A percentile compares a stretch with the other conserved stretches of the same genome.
These are phyloP conservation scores for Oscheius sp. DNA, from an alignment of 2,888 invertebrate genomes.

Conservation along the genomic window DNA sequence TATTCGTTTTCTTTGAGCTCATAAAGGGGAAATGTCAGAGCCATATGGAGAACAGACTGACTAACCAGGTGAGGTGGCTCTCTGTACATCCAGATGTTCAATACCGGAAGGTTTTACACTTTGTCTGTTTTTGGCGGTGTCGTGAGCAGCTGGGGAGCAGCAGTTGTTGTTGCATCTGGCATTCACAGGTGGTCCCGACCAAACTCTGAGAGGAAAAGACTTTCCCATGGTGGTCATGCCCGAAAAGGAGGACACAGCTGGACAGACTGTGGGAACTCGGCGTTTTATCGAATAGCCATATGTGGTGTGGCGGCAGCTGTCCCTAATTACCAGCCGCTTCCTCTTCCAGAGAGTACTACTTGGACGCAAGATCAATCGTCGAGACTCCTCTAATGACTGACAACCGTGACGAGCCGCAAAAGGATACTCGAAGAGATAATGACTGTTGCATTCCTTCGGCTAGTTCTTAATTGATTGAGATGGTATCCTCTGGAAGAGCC, in stretches of 20 bases:
- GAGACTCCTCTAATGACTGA: conserved; percentile 2
- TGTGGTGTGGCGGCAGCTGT: conserved; percentile 31
- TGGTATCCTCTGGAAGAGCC: conserved; percentile 3
- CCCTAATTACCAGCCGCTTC: conserved; percentile 34
- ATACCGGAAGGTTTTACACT: conserved; percentile 3
- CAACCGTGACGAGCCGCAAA: conserved; percentile 23
- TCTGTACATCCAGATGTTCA: neutral
- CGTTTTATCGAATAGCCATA: conserved; percentile 30
- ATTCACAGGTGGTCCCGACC: conserved; percentile 22
- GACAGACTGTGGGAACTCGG: conserved; percentile 23
- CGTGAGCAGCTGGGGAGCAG: conserved; percentile 21
- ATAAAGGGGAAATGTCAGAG: neutral
- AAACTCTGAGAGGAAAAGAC: neutral
- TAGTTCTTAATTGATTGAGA: neutral
- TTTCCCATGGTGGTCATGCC: conserved; percentile 29
- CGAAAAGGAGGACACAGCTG: conserved; percentile 30
- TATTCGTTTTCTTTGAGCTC: neutral
- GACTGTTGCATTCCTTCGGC: conserved; percentile 5
- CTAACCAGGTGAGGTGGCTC: conserved; percentile 9
- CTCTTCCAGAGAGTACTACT: conserved; percentile 19
- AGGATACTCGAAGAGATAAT: conserved; percentile 15
- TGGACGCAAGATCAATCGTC: neutral
- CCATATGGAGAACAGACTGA: conserved; percentile 9
- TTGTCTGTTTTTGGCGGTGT: conserved; percentile 12
- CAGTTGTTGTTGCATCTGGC: conserved; percentile 28